Evolutionary conservation across 2,797 vertebrate species (phyloP).

Genomic region (Dryobates pubescens): DNA sequence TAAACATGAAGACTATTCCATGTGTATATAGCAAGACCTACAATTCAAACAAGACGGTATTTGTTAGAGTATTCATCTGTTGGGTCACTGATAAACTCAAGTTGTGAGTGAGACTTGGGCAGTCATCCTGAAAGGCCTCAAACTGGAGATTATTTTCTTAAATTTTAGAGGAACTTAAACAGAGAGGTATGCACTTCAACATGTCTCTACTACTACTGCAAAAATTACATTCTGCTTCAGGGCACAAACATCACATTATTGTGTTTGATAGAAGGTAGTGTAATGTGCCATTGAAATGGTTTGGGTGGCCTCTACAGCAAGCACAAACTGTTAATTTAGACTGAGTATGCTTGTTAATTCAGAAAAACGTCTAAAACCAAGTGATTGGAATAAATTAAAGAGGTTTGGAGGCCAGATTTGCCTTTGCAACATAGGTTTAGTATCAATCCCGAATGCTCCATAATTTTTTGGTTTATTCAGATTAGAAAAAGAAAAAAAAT

Average conservation of each 20-base stretch:
- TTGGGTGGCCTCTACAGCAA: background rate
- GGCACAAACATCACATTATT: background rate
- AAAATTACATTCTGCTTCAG: background rate
- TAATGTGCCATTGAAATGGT: background rate
- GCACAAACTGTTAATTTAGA: background rate
- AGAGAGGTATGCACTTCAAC: conserved; percentile 29
- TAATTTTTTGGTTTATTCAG: background rate
- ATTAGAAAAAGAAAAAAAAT: background rate
- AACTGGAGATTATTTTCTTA: background rate
- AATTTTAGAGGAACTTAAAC: conserved; percentile 40
- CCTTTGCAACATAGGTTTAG: background rate
- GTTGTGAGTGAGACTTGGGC: conserved; percentile 6
- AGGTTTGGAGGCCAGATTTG: background rate
- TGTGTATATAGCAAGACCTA: too few relatives aligned
- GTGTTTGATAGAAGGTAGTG: background rate
- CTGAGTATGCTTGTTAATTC: background rate
- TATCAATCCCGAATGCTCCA: background rate
- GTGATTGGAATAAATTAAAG: background rate
- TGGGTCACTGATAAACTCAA: conserved; percentile 48
- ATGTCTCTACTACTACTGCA: background rate
- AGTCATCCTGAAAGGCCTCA: conserved; percentile 44
- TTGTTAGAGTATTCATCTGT: conserved; percentile 35
- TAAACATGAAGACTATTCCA: too few relatives aligned
- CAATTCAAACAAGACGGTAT: conserved; percentile 48
- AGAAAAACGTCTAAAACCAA: background rate